These are phyloP conservation scores for Drosophila nikananu DNA, from an alignment of 1,140 invertebrate species.

Conservation along the genomic window DNA sequence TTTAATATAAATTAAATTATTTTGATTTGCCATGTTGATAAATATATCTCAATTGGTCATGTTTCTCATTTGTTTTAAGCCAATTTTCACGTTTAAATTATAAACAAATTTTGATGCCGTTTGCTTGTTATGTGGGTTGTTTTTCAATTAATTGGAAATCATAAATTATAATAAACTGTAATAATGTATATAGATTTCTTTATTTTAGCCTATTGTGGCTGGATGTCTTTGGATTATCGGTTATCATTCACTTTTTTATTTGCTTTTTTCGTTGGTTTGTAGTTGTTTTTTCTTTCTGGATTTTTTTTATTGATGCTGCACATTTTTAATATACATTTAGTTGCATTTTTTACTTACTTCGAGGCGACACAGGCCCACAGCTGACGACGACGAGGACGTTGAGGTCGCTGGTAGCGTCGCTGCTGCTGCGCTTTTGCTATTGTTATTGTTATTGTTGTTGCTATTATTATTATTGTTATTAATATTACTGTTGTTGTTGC, in stretches of 20 bases:
- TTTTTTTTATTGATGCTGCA: background rate
- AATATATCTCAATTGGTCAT: background rate
- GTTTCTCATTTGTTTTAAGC: background rate
- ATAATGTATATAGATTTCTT: slow-evolving; percentile 1
- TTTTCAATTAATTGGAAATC: slow-evolving; percentile 1
- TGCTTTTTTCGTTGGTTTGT: background rate
- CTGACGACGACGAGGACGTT: slow-evolving; percentile 36
- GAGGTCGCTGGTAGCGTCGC: slow-evolving; percentile 25
- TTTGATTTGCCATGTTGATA: background rate
- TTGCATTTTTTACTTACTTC: slow-evolving; percentile 76
- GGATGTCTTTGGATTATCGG: background rate
- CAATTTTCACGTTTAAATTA: slow-evolving; percentile 5
- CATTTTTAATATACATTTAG: background rate
- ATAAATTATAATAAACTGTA: slow-evolving; percentile 10
- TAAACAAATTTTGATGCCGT: slow-evolving; percentile 15
- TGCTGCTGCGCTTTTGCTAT: slow-evolving; percentile 59
- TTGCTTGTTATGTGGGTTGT: slow-evolving; percentile 1
- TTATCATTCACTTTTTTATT: slow-evolving; percentile 2
- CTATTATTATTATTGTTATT: slow-evolving; percentile 12
- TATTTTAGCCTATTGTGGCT: no score
- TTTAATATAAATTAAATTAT: background rate
- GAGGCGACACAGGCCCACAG: slow-evolving; percentile 77
- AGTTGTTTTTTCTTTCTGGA: background rate
- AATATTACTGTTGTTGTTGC: slow-evolving; percentile 21
- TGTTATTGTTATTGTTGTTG: slow-evolving; percentile 22